Conservation (phyloP, 2,797 vertebrate genomes). For the Aldrovandia affinis region DNA sequence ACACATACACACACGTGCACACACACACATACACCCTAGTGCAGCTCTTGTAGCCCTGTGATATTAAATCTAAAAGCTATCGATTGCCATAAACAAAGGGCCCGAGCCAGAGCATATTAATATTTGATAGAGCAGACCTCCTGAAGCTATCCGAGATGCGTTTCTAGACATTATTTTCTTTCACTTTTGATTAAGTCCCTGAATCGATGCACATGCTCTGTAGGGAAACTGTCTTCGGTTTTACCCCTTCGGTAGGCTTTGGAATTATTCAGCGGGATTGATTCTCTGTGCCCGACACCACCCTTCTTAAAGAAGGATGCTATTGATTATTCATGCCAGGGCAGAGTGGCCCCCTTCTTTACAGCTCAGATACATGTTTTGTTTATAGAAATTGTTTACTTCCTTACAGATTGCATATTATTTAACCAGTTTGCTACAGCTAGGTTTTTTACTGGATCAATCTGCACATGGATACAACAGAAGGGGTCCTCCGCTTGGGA, state of each 20-base stretch:
- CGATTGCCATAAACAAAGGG: constrained; percentile 50
- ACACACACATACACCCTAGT: no score
- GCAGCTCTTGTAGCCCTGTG: constrained; percentile 21
- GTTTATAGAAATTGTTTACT: background rate
- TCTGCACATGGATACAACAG: background rate
- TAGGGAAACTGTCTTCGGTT: constrained; percentile 2
- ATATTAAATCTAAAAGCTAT: constrained; percentile 60
- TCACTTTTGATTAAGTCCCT: constrained; percentile 27
- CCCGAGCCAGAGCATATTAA: constrained; percentile 50
- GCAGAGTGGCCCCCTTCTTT: background rate
- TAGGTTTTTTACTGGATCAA: background rate
- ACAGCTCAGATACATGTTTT: background rate
- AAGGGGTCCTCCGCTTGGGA: background rate
- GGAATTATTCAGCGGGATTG: constrained; percentile 38
- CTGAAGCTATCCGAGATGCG: constrained; percentile 32
- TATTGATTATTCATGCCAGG: constrained; percentile 36
- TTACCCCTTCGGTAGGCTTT: constrained; percentile 3
- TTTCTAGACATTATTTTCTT: constrained; percentile 38
- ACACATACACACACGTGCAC: no score
- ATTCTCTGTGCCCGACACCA: constrained; percentile 20
- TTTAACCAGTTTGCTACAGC: background rate
- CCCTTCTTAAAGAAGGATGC: constrained; percentile 6
- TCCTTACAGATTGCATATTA: background rate
- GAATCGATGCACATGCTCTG: constrained; percentile 27
- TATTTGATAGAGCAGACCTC: constrained; percentile 50